Percentiles rank a stretch among this genome's conserved stretches.
Conservation (phyloP, 2,888 invertebrate genomes). For the Dorcus hopei region DNA sequence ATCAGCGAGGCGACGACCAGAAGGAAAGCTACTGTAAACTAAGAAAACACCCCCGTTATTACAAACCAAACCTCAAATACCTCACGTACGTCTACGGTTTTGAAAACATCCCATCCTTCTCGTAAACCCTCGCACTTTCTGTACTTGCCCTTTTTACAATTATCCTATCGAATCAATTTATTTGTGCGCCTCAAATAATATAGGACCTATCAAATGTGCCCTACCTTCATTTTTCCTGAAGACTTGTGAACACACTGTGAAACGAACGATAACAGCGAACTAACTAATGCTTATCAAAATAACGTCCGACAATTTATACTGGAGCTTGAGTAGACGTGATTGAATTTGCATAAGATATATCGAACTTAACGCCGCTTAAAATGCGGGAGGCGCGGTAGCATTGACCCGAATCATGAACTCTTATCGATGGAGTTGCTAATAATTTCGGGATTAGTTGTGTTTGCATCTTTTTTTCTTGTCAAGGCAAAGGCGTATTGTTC, state of each 20-base stretch:
- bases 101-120: conserved; percentile 34
- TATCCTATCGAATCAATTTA: background rate
- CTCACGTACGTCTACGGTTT: conserved; percentile 37
- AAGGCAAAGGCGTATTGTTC: background rate
- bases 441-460: background rate
- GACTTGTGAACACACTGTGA: background rate
- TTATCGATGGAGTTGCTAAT: background rate
- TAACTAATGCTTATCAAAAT: conserved; percentile 23
- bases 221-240: conserved; percentile 10
- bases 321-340: conserved; percentile 18
- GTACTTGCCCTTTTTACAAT: conserved; percentile 3
- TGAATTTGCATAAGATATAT: conserved; percentile 21
- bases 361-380: conserved; percentile 20
- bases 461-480: background rate
- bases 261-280: conserved; percentile 1
- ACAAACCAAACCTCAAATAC: background rate
- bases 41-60: background rate
- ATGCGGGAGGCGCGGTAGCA: conserved; percentile 19
- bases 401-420: conserved; percentile 20
- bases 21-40: conserved; percentile 45
- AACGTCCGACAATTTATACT: conserved; percentile 20
- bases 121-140: conserved; percentile 2
- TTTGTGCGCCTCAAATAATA: background rate
- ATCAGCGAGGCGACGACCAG: conserved; percentile 46
- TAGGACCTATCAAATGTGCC: background rate